Evolutionary conservation across 2,797 vertebrate species (phyloP).

Genomic region (Macrochelys suwanniensis): DNA sequence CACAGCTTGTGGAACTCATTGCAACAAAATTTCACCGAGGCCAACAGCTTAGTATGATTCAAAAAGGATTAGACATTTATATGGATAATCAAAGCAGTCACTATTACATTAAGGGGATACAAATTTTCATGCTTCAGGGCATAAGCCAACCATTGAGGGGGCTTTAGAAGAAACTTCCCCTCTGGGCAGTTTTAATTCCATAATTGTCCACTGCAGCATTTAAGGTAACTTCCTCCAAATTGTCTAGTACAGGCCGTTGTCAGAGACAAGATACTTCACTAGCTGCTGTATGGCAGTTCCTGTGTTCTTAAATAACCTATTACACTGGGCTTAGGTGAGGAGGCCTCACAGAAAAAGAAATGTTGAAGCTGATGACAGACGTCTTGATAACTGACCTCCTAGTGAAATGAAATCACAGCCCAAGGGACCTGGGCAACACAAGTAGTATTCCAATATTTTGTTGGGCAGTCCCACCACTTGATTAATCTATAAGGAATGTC

Average conservation of each 20-base stretch:
- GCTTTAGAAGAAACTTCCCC: fast-evolving
- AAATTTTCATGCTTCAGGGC: background rate
- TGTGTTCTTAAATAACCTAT: background rate
- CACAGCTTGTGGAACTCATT: background rate
- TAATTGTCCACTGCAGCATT: background rate
- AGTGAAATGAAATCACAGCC: background rate
- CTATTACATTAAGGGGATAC: background rate
- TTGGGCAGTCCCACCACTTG: constrained; percentile 36
- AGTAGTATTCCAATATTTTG: background rate
- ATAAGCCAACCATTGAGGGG: background rate
- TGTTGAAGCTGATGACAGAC: background rate
- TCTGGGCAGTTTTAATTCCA: background rate
- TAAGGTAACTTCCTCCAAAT: background rate
- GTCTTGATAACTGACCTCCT: background rate
- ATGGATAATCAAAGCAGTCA: background rate
- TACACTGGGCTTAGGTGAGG: background rate
- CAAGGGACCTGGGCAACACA: background rate
- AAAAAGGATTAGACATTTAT: background rate
- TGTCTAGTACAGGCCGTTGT: background rate
- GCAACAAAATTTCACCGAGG: constrained; percentile 12
- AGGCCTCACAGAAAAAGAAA: background rate
- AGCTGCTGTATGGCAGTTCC: background rate
- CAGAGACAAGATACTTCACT: background rate
- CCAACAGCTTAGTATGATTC: background rate
- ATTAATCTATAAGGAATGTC: constrained; percentile 59